Percentiles rank a stretch among this genome's conserved stretches.
phyloP scores from a whole-genome alignment of 2,888 invertebrate species.

The Cryptocephalus moraei region DNA sequence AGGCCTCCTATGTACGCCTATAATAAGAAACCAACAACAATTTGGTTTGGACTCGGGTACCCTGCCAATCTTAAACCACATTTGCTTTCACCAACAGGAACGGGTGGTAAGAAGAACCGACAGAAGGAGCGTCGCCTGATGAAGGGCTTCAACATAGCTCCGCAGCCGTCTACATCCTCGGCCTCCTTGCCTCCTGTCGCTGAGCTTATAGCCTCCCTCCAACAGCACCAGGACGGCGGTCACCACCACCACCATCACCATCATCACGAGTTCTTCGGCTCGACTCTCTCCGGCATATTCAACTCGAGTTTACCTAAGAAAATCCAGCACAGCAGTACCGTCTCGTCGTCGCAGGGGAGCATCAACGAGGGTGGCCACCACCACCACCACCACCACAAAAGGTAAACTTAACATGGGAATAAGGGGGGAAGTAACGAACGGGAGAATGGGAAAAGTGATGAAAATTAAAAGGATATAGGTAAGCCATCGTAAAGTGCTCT shows the following conservation, averaged over 20 bases:
- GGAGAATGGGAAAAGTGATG: no score
- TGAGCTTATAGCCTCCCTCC: constrained; percentile 66
- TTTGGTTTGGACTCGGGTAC: no score
- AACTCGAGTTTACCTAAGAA: constrained; percentile 43
- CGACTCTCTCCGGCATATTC: constrained; percentile 61
- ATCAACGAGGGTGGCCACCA: constrained; percentile 34
- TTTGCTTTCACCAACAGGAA: constrained; percentile 43
- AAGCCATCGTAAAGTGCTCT: no score
- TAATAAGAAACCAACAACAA: no score
- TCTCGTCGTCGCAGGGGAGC: constrained; percentile 38
- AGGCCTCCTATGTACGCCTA: no score
- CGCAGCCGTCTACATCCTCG: constrained; percentile 52
- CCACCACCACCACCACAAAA: constrained; percentile 14
- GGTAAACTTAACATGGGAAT: no score
- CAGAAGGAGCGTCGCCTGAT: constrained; percentile 86
- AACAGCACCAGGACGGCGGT: constrained; percentile 48
- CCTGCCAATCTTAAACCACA: neutral
- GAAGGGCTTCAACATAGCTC: constrained; percentile 89
- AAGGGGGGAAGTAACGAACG: no score
- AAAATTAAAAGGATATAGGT: no score
- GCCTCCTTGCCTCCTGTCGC: constrained; percentile 62
- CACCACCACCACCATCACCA: constrained; percentile 48
- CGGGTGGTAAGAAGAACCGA: constrained; percentile 87
- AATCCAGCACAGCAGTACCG: constrained; percentile 36
- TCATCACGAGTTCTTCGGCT: constrained; percentile 52